Conservation (phyloP, 2,888 invertebrate species). For the Parthenolecanium corni region DNA sequence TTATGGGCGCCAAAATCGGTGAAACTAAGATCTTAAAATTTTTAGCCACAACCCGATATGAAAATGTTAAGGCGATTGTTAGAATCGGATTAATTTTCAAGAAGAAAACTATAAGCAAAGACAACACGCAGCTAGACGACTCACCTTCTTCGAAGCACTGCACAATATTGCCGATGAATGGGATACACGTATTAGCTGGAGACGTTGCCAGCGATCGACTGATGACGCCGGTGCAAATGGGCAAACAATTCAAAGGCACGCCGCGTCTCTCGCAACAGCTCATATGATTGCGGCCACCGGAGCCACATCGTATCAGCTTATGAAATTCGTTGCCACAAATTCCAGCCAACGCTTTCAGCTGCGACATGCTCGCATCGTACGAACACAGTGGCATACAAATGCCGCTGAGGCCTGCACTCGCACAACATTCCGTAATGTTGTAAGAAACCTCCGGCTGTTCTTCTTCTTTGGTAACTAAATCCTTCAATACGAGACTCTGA, state of each 20-base stretch:
- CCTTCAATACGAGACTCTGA: neutral
- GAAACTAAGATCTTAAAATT: too few relatives aligned
- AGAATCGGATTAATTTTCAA: too few relatives aligned
- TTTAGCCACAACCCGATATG: too few relatives aligned
- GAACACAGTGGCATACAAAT: conserved; percentile 67
- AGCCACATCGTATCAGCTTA: conserved; percentile 52
- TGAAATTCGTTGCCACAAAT: conserved; percentile 67
- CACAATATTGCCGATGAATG: conserved; percentile 71
- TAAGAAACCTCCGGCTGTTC: conserved; percentile 51
- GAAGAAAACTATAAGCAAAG: too few relatives aligned
- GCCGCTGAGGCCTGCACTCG: conserved; percentile 52
- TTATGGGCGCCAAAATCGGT: too few relatives aligned
- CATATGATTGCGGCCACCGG: conserved; percentile 60
- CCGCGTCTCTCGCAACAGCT: conserved; percentile 62
- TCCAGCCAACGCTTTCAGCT: conserved; percentile 58
- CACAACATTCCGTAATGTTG: conserved; percentile 70
- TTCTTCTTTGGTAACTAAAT: conserved; percentile 46
- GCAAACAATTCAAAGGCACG: conserved; percentile 55
- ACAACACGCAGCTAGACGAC: too few relatives aligned
- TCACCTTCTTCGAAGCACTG: conserved; percentile 76
- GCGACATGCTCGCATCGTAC: conserved; percentile 70
- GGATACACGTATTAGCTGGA: conserved; percentile 58
- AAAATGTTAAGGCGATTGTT: too few relatives aligned
- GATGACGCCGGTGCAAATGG: conserved; percentile 59
- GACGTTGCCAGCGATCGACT: conserved; percentile 47